Percentiles rank a stretch among this genome's conserved stretches.
phyloP scores from a whole-genome alignment of 2,113 vertebrate species.

The Lasiurus cinereus region DNA sequence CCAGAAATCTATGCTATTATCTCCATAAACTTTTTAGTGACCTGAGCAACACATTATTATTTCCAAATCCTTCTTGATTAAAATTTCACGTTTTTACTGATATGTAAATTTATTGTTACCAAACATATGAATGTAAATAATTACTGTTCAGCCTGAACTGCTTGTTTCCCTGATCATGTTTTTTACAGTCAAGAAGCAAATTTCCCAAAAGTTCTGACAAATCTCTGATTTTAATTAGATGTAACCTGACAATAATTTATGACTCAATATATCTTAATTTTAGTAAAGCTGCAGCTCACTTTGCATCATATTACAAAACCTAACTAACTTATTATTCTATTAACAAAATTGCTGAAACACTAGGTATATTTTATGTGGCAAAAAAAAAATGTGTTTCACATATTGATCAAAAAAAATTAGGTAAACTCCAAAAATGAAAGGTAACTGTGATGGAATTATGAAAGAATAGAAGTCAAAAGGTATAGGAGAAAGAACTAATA shows the following conservation, averaged over 20 bases:
- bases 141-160: background rate
- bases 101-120: background rate
- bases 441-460: background rate
- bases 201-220: background rate
- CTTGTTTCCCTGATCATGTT: background rate
- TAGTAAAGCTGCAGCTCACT: background rate
- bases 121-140: background rate
- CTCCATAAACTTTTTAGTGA: background rate
- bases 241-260: background rate
- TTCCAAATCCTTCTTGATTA: background rate
- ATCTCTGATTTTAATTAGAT: background rate
- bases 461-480: background rate
- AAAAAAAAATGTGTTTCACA: background rate
- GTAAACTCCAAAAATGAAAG: background rate
- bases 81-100: background rate
- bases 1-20: background rate
- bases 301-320: background rate
- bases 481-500: background rate
- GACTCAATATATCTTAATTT: background rate
- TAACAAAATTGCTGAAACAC: background rate
- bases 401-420: background rate
- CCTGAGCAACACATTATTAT: background rate
- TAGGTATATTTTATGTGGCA: background rate
- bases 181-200: background rate
- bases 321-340: background rate